A percentile compares a stretch with the other conserved stretches of the same genome.
Evolutionary conservation across 2,797 vertebrate species (phyloP).

Genomic region (Etheostoma nigrum): DNA sequence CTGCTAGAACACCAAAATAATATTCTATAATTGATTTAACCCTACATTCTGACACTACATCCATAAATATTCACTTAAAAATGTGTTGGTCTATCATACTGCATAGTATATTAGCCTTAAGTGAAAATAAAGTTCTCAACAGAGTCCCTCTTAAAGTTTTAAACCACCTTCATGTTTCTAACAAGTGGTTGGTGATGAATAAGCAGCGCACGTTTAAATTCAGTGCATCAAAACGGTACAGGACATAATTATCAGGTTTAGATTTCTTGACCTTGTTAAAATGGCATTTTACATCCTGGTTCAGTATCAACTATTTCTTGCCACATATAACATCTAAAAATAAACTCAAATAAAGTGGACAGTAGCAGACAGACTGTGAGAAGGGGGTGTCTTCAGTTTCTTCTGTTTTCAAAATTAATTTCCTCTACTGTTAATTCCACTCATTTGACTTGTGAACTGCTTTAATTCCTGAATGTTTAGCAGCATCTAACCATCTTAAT

Average conservation of each 20-base stretch:
- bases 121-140: not conserved
- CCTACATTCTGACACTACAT: not conserved
- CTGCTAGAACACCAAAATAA: not conserved
- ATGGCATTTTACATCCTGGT: not conserved
- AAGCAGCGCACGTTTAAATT: not conserved
- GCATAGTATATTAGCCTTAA: not conserved
- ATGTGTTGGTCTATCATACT: not conserved
- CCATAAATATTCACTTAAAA: too few relatives aligned
- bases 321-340: conserved; percentile 42
- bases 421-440: not conserved
- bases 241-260: not conserved
- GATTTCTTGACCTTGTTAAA: not conserved
- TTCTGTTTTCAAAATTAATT: not conserved
- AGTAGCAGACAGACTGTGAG: conserved; percentile 27
- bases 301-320: not conserved
- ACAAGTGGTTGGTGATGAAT: not conserved
- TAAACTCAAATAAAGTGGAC: conserved; percentile 40
- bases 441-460: not conserved
- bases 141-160: not conserved
- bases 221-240: not conserved
- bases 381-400: not conserved
- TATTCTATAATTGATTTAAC: not conserved
- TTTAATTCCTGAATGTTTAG: not conserved
- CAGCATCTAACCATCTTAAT: conserved; percentile 31
- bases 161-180: not conserved